Evolutionary conservation across 2,113 vertebrate species (phyloP).

Genomic region (Scomber colias): DNA sequence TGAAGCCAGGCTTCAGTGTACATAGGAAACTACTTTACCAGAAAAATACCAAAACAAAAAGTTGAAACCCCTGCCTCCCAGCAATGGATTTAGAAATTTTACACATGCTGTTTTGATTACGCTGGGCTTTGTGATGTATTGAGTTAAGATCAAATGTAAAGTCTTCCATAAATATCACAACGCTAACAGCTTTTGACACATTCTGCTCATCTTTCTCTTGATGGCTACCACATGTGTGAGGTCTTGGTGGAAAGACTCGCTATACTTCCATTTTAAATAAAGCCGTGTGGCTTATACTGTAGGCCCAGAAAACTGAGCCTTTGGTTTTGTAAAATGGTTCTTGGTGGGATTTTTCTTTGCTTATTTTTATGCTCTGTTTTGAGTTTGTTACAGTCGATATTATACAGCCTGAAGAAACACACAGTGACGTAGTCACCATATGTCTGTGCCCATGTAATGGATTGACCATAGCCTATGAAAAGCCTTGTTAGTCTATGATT

Average conservation of each 20-base stretch:
- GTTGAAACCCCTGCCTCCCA: slow-evolving; percentile 18
- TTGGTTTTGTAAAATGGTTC: neutral
- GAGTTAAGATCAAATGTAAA: slow-evolving; percentile 73
- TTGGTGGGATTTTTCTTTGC: slow-evolving; percentile 22
- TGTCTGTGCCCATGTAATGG: slow-evolving; percentile 9
- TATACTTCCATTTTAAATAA: slow-evolving; percentile 51
- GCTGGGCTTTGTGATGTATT: slow-evolving; percentile 56
- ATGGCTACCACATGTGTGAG: slow-evolving; percentile 82
- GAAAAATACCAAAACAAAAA: slow-evolving; percentile 55
- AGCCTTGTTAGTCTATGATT: slow-evolving; percentile 7
- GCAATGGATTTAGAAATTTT: slow-evolving; percentile 51
- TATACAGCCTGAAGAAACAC: slow-evolving; percentile 24
- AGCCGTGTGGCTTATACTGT: slow-evolving; percentile 41
- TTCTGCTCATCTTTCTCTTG: slow-evolving; percentile 80
- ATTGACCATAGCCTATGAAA: slow-evolving; percentile 38
- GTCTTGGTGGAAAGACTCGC: slow-evolving; percentile 54
- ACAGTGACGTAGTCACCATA: slow-evolving; percentile 5
- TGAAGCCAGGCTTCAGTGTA: slow-evolving; percentile 41
- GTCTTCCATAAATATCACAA: slow-evolving; percentile 73
- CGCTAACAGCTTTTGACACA: slow-evolving; percentile 77
- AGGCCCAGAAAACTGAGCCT: slow-evolving; percentile 5
- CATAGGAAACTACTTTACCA: slow-evolving; percentile 62
- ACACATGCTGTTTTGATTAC: slow-evolving; percentile 76
- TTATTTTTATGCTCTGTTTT: slow-evolving; percentile 40
- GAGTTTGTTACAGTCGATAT: slow-evolving; percentile 27